A percentile compares a stretch with the other conserved stretches of the same genome.
Evolutionary conservation across 2,888 invertebrate genomes (phyloP).

Genomic region (Tiliacea aurago): DNA sequence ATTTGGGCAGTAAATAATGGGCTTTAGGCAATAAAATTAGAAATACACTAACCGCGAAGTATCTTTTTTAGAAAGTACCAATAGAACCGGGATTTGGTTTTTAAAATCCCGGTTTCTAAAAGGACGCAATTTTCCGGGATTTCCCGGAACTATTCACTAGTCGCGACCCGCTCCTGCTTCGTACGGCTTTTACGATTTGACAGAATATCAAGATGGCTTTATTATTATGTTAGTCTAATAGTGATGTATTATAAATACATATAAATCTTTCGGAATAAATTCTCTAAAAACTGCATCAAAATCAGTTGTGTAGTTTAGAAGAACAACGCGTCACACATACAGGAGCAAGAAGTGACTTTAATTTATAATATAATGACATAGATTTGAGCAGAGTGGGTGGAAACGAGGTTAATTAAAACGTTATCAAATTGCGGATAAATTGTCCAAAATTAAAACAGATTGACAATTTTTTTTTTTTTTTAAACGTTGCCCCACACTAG

Average conservation of each 20-base stretch:
- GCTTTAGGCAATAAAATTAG: too few relatives aligned
- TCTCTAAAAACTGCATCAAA: neutral
- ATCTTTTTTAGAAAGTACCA: too few relatives aligned
- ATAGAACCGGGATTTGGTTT: too few relatives aligned
- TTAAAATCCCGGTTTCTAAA: too few relatives aligned
- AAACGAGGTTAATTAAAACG: slow-evolving; percentile 5
- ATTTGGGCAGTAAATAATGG: too few relatives aligned
- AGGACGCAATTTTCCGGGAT: too few relatives aligned
- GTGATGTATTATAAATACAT: too few relatives aligned
- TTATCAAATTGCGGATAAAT: slow-evolving; percentile 13
- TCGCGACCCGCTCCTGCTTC: too few relatives aligned
- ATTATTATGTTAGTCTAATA: neutral
- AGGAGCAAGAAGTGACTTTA: neutral
- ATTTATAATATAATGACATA: neutral
- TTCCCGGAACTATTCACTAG: too few relatives aligned
- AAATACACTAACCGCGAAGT: too few relatives aligned
- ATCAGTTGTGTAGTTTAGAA: neutral
- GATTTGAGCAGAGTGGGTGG: neutral
- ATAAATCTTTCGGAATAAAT: neutral
- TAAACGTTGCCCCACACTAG: too few relatives aligned
- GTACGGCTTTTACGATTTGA: neutral
- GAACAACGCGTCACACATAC: neutral
- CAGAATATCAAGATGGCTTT: neutral
- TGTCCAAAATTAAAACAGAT: slow-evolving; percentile 1
- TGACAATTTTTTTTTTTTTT: too few relatives aligned